Conservation (phyloP, 2,888 invertebrate genomes). For the Mayetiola destructor region DNA sequence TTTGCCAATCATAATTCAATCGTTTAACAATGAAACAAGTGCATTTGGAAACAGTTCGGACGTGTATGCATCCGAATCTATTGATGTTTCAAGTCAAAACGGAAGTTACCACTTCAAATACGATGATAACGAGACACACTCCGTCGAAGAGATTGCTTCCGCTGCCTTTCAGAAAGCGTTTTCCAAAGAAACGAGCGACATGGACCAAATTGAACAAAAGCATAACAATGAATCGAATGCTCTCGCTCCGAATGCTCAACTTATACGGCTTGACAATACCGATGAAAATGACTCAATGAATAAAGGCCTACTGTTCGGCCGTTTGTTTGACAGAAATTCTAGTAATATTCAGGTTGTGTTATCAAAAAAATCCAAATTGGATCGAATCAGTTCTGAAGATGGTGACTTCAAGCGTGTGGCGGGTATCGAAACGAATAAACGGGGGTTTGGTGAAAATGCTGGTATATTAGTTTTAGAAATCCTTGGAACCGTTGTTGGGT, state of each 20-base stretch:
- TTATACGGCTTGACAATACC: background rate
- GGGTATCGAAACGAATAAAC: background rate
- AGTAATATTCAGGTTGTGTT: conserved; percentile 8
- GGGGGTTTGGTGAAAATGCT: conserved; percentile 4
- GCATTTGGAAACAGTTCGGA: background rate
- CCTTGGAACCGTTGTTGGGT: conserved; percentile 20
- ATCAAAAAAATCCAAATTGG: background rate
- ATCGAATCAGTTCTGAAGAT: background rate
- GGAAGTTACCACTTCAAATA: background rate
- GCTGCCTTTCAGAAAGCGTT: conserved; percentile 17
- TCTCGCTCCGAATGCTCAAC: background rate
- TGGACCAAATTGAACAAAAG: conserved; percentile 11
- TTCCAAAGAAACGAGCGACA: conserved; percentile 17
- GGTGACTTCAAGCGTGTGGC: background rate
- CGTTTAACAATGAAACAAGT: background rate
- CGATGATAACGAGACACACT: background rate
- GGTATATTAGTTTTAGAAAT: conserved; percentile 22
- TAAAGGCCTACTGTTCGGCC: background rate
- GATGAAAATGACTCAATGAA: conserved; percentile 12
- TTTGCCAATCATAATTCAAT: background rate
- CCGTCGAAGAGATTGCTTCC: background rate
- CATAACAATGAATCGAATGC: conserved; percentile 5
- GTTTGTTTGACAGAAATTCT: background rate
- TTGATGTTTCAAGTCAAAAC: background rate
- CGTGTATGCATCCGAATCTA: background rate